These are phyloP conservation scores for Isurus oxyrinchus DNA, from an alignment of 2,113 vertebrate genomes.

Conservation along the genomic window DNA sequence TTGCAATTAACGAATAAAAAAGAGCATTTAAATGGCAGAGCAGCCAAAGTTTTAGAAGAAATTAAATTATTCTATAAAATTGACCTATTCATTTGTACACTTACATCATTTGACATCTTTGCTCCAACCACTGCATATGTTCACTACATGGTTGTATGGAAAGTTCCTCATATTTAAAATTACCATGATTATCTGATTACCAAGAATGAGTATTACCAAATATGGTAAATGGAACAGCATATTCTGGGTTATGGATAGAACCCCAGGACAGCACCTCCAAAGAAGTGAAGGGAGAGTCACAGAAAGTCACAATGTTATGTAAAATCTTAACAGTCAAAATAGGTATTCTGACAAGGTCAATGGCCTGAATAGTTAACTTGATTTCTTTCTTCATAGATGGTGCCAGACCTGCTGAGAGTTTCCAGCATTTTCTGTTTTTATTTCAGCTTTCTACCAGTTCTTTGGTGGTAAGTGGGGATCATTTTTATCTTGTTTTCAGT, in stretches of 20 bases:
- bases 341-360: not conserved
- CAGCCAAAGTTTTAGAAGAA: conserved; percentile 22
- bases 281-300: not conserved
- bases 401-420: not conserved
- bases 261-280: not conserved
- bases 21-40: not conserved
- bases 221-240: not conserved
- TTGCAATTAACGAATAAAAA: conserved; percentile 4
- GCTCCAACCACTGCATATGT: not conserved
- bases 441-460: not conserved
- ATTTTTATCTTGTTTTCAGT: not conserved
- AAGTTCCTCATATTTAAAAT: not conserved
- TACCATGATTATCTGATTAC: not conserved
- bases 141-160: not conserved
- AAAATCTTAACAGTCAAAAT: not conserved
- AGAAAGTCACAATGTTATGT: not conserved
- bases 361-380: not conserved
- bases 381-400: not conserved
- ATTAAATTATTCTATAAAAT: conserved; percentile 18
- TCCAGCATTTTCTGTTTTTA: not conserved
- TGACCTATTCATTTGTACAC: not conserved
- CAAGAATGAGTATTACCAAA: not conserved
- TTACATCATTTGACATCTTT: not conserved
- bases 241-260: not conserved
- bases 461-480: not conserved